A percentile compares a stretch with the other conserved stretches of the same genome.
phyloP scores from a whole-genome alignment of 1,140 invertebrate species.

The Euschistus heros region DNA sequence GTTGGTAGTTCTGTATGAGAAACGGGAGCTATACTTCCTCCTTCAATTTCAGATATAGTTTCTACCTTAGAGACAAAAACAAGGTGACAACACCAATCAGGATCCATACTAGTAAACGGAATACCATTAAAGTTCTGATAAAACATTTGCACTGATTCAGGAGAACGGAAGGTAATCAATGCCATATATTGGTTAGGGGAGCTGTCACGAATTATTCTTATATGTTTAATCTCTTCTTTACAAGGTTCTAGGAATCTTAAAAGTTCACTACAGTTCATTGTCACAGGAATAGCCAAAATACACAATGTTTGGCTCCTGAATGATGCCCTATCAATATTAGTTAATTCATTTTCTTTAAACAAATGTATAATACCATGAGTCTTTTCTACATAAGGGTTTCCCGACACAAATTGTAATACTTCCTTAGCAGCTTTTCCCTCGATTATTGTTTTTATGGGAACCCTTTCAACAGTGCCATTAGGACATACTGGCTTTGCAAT shows the following conservation, averaged over 20 bases:
- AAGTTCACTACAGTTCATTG: conserved; percentile 86
- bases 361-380: conserved; percentile 93
- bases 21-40: conserved; percentile 50
- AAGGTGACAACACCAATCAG: conserved; percentile 77
- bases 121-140: conserved; percentile 86
- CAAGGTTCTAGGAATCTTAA: conserved; percentile 91
- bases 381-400: conserved; percentile 93
- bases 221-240: conserved; percentile 76
- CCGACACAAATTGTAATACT: conserved; percentile 63
- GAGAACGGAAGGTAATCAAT: conserved; percentile 66
- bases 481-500: conserved; percentile 14
- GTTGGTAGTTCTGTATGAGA: conserved; percentile 91
- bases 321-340: conserved; percentile 37
- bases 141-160: conserved; percentile 79
- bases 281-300: conserved; percentile 83
- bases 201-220: conserved; percentile 78
- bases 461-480: neutral
- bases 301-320: conserved; percentile 78
- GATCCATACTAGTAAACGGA: conserved; percentile 86
- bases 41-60: conserved; percentile 53
- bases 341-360: conserved; percentile 81
- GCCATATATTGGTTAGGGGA: conserved; percentile 95
- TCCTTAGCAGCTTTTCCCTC: conserved; percentile 3
- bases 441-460: conserved; percentile 2
- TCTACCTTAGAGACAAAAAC: conserved; percentile 93